Percentiles rank a stretch among this genome's conserved stretches.
Evolutionary conservation across 2,888 invertebrate species (phyloP).

Genomic region (Chloroclysta siterata): DNA sequence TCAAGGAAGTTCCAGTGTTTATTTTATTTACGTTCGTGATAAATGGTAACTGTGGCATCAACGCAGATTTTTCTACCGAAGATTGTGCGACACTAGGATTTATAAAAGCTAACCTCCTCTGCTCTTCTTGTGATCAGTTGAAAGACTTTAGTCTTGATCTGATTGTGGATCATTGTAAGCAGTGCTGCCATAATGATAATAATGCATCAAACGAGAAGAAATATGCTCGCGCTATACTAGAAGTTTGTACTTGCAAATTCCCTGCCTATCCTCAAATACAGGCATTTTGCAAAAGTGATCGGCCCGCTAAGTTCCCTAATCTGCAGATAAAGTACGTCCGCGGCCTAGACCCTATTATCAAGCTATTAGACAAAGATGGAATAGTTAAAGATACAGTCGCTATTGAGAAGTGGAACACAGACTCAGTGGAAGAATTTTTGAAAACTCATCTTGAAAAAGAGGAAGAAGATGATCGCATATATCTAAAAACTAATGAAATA

Average conservation of each 20-base stretch:
- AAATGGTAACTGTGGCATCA: slow-evolving; percentile 40
- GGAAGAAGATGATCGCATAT: slow-evolving; percentile 83
- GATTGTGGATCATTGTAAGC: slow-evolving; percentile 88
- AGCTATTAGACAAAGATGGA: slow-evolving; percentile 93
- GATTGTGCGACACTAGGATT: slow-evolving; percentile 95
- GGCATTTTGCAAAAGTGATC: slow-evolving; percentile 98
- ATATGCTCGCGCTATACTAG: slow-evolving; percentile 95
- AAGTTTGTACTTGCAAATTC: slow-evolving; percentile 99
- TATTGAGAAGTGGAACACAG: slow-evolving; percentile 99
- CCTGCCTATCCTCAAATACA: slow-evolving; percentile 99
- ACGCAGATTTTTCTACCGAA: slow-evolving; percentile 88
- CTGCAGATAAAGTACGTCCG: slow-evolving; percentile 96
- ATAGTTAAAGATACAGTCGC: slow-evolving; percentile 95
- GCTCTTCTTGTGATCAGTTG: slow-evolving; percentile 95
- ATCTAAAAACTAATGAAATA: slow-evolving; percentile 86
- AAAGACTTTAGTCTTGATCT: slow-evolving; percentile 89
- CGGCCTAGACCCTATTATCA: slow-evolving; percentile 97
- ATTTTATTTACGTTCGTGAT: slow-evolving; percentile 37
- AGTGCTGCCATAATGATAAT: slow-evolving; percentile 92
- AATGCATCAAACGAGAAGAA: slow-evolving; percentile 87
- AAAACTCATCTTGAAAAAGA: slow-evolving; percentile 91
- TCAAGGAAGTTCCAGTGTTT: slow-evolving; percentile 26
- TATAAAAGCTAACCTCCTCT: slow-evolving; percentile 92
- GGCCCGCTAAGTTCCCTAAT: slow-evolving; percentile 95
- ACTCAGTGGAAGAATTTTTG: slow-evolving; percentile 98